Percentiles rank a stretch among this genome's conserved stretches.
phyloP scores from a whole-genome alignment of 2,797 vertebrate genomes.

The Poeciliopsis infans region DNA sequence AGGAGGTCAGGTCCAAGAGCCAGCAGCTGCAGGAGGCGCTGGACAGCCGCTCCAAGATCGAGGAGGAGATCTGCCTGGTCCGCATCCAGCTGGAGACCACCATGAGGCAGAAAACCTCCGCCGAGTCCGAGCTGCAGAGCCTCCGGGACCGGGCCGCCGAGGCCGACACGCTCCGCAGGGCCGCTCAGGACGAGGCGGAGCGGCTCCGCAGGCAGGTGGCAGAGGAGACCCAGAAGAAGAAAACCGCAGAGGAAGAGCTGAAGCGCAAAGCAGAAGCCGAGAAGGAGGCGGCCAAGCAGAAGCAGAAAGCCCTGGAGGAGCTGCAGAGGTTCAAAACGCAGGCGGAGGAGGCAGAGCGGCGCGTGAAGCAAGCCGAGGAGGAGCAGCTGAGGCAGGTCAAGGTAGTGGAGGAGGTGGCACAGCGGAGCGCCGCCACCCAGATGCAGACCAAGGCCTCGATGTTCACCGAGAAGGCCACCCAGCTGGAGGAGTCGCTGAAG shows the following conservation, averaged over 20 bases:
- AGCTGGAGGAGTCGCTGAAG: conserved; percentile 90
- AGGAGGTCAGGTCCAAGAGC: conserved; percentile 90
- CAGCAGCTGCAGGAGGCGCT: conserved; percentile 89
- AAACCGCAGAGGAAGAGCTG: conserved; percentile 91
- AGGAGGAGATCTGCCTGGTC: conserved; percentile 93
- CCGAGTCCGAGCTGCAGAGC: conserved; percentile 86
- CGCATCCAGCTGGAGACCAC: conserved; percentile 89
- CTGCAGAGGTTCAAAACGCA: conserved; percentile 89
- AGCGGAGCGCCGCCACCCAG: conserved; percentile 84
- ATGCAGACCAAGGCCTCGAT: conserved; percentile 86
- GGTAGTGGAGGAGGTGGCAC: conserved; percentile 89
- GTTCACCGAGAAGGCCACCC: conserved; percentile 84
- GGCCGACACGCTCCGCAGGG: conserved; percentile 87
- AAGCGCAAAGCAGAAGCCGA: conserved; percentile 89
- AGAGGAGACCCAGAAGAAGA: conserved; percentile 93
- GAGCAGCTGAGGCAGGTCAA: conserved; percentile 91
- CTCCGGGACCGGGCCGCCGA: conserved; percentile 84
- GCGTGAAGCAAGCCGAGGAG: conserved; percentile 90
- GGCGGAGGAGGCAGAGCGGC: conserved; percentile 91
- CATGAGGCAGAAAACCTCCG: conserved; percentile 82
- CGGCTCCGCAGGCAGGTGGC: conserved; percentile 90
- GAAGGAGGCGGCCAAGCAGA: conserved; percentile 89
- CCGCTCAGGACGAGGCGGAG: conserved; percentile 92
- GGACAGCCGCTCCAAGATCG: conserved; percentile 86
- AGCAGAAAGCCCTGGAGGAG: conserved; percentile 90